Conservation (phyloP, 2,888 invertebrate genomes). For the Drosophila subsilvestris region DNA sequence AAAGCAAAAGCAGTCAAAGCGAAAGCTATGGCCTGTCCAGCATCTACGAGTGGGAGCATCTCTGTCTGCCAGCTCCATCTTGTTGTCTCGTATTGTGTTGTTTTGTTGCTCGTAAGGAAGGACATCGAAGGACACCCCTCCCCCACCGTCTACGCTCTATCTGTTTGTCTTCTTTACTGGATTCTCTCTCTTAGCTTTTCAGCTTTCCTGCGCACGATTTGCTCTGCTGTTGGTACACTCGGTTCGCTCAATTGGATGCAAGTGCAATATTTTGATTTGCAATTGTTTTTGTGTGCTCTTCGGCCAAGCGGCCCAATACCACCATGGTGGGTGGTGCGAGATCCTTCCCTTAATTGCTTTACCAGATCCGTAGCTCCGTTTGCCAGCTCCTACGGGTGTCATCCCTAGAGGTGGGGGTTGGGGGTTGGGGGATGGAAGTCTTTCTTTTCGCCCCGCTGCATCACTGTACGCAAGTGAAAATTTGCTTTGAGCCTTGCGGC, state of each 20-base stretch:
- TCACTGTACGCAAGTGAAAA: too few species aligned
- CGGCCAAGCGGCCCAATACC: too few species aligned
- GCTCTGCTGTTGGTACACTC: slow-evolving; percentile 48
- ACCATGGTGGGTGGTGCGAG: not conserved
- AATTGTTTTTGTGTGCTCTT: slow-evolving; percentile 53
- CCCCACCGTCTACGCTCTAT: not conserved
- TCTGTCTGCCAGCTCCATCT: not conserved
- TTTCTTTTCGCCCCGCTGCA: not conserved
- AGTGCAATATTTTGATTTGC: slow-evolving; percentile 76
- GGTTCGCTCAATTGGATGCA: slow-evolving; percentile 66
- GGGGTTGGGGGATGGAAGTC: too few species aligned
- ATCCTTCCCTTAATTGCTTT: slow-evolving; percentile 3
- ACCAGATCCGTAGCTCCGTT: not conserved
- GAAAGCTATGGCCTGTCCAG: not conserved
- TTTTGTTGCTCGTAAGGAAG: slow-evolving; percentile 43
- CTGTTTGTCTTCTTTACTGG: not conserved
- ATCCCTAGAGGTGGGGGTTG: not conserved
- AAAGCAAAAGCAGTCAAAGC: not conserved
- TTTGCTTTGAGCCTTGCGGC: not conserved
- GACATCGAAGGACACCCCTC: slow-evolving; percentile 42
- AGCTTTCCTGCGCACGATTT: slow-evolving; percentile 65
- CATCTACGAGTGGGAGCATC: not conserved
- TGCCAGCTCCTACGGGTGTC: not conserved
- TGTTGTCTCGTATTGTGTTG: slow-evolving; percentile 11
- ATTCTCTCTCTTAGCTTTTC: slow-evolving; percentile 8